Conservation (phyloP, 2,888 invertebrate genomes). For the Cybosia mesomella region DNA sequence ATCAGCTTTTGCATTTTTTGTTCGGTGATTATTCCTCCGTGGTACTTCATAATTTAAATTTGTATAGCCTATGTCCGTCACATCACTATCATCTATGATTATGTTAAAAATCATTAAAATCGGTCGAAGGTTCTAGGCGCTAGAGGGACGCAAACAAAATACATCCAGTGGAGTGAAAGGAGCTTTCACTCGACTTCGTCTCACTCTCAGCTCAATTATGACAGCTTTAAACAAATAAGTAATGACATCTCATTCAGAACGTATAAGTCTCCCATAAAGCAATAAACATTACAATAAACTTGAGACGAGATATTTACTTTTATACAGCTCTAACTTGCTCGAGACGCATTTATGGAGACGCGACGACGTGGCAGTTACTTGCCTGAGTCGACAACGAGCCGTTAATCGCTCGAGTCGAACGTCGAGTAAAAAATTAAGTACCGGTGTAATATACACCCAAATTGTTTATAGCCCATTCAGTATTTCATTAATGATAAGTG, state of each 20-base stretch:
- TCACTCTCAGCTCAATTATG: too few species aligned
- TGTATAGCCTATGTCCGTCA: too few species aligned
- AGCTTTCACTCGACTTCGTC: too few species aligned
- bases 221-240: neutral
- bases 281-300: slow-evolving; percentile 14
- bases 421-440: slow-evolving; percentile 22
- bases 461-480: slow-evolving; percentile 18
- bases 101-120: too few species aligned
- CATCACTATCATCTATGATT: too few species aligned
- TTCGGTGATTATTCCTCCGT: too few species aligned
- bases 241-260: neutral
- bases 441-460: slow-evolving; percentile 17
- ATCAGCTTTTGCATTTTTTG: too few species aligned
- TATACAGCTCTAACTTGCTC: slow-evolving; percentile 44
- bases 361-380: neutral
- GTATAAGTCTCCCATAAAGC: neutral
- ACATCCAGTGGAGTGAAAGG: too few species aligned
- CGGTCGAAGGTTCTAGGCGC: too few species aligned
- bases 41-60: too few species aligned
- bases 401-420: slow-evolving; percentile 35
- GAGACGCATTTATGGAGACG: slow-evolving; percentile 12
- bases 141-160: too few species aligned
- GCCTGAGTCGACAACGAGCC: slow-evolving; percentile 29
- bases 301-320: slow-evolving; percentile 20
- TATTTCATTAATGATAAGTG: slow-evolving; percentile 8